Evolutionary conservation across 2,888 invertebrate species (phyloP), one percentile per base, ranked within the genome.

Genomic region (Campoplex nolae): DNA sequence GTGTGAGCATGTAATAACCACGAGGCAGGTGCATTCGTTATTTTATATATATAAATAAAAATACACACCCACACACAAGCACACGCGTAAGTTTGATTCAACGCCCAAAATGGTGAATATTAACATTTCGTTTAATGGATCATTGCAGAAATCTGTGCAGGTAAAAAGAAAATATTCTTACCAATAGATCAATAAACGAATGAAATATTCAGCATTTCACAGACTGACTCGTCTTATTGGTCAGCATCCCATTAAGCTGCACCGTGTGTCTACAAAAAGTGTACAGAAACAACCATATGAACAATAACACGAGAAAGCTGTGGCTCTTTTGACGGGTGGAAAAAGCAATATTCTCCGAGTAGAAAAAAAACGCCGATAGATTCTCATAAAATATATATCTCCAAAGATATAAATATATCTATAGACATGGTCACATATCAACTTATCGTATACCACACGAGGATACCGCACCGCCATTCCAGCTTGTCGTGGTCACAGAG

Each of bases 341-440:
- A 88, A 88, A 89, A 90, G 90, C 87, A 91, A 91, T 91, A 91
- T 90, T 89, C 89, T 88, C 65, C 73, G 71, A 76, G 65, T 71
- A 58, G 77, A 79, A 71, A 79, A 79, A 79, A 81, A 73, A 23
- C 65, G 23, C 11, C 48, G 56, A 51, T 56, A 56, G 68, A 82
- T 82, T 56, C 68, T 65, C 32, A 28, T 42, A 38, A n/a, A 75
- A 75, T 67, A 51, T 18, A 70, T 58, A 35, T 42, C 56, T 23
- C 76, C 73, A 83, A 75, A 83, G 78, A 84, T 83, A 88, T 86
- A 38, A 3, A 38, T 38, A 38, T 42, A 35, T 42, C 42, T 35
- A 82, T 73, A 84, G 77, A 81, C 83, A 84, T 86, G 73, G 83
- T 74, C 75, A 83, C 80, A 70, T 23, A 23, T 80, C 65, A 76